Conservation (phyloP, 2,888 invertebrate genomes). For the Caenorhabditis uteleia region DNA sequence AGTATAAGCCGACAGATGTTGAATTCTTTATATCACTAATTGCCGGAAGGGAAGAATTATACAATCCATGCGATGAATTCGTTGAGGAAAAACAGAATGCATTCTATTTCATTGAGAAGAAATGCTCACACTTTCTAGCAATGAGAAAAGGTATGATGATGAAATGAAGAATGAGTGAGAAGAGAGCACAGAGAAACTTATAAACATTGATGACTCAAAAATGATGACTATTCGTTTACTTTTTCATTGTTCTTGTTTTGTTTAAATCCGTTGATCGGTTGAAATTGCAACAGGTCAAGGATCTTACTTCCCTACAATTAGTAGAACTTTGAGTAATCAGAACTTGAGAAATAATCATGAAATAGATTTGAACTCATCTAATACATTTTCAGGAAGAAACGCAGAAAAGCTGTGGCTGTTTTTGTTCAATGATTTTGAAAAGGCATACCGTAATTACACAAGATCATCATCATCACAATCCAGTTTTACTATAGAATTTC, state of each 20-base stretch:
- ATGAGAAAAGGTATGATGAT: slow-evolving; percentile 27
- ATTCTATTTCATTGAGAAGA: slow-evolving; percentile 20
- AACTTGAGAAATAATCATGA: background rate
- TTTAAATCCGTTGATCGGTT: too few relatives aligned
- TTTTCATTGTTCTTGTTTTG: too few relatives aligned
- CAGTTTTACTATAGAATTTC: background rate
- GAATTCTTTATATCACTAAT: slow-evolving; percentile 30
- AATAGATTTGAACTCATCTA: background rate
- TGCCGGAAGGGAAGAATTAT: slow-evolving; percentile 16
- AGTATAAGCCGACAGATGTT: slow-evolving; percentile 16
- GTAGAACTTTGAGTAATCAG: too few relatives aligned
- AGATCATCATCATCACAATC: background rate
- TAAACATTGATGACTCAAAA: too few relatives aligned
- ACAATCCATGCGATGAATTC: slow-evolving; percentile 24
- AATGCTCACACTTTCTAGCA: slow-evolving; percentile 24
- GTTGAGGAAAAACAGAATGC: slow-evolving; percentile 8
- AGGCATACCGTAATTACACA: slow-evolving; percentile 2
- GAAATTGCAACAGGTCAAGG: too few relatives aligned
- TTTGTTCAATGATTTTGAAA: slow-evolving; percentile 31
- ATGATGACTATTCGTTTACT: too few relatives aligned
- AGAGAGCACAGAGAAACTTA: too few relatives aligned
- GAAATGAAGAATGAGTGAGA: too few relatives aligned
- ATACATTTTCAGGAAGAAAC: slow-evolving; percentile 14
- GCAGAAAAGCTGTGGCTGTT: slow-evolving; percentile 21
- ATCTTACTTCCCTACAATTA: too few relatives aligned